Percentiles rank a stretch among this genome's conserved stretches.
These are phyloP conservation scores for Acronicta alni DNA, from an alignment of 2,888 invertebrate genomes.

Conservation along the genomic window DNA sequence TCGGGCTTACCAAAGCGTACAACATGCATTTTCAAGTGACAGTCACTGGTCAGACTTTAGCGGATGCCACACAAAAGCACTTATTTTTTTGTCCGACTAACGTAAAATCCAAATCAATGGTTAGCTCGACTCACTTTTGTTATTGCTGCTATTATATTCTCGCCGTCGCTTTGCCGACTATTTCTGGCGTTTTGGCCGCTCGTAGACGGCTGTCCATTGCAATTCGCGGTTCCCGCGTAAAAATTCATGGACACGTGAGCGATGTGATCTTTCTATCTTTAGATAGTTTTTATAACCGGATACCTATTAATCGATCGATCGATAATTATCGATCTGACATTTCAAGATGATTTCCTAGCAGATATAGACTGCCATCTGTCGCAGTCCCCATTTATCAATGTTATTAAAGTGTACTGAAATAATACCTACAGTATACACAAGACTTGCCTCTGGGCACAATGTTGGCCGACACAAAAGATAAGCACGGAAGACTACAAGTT, in stretches of 20 bases:
- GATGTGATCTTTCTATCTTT: slow-evolving; percentile 54
- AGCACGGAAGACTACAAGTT: slow-evolving; percentile 67
- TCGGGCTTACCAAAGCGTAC: slow-evolving; percentile 69
- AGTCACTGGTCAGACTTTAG: slow-evolving; percentile 78
- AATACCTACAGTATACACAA: slow-evolving; percentile 30
- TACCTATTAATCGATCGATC: too few relatives aligned
- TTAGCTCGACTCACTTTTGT: slow-evolving; percentile 85
- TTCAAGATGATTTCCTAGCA: slow-evolving; percentile 43
- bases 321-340: slow-evolving; percentile 13
- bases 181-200: slow-evolving; percentile 71
- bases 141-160: slow-evolving; percentile 83
- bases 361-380: slow-evolving; percentile 41
- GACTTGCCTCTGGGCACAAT: slow-evolving; percentile 58
- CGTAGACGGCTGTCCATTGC: slow-evolving; percentile 60
- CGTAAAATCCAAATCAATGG: slow-evolving; percentile 87
- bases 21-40: slow-evolving; percentile 73
- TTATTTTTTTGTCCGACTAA: slow-evolving; percentile 79
- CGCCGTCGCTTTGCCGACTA: slow-evolving; percentile 67
- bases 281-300: slow-evolving; percentile 18
- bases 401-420: slow-evolving; percentile 30
- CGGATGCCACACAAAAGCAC: slow-evolving; percentile 80
- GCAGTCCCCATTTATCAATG: slow-evolving; percentile 43
- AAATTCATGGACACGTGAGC: slow-evolving; percentile 71
- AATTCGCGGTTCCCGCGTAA: slow-evolving; percentile 67
- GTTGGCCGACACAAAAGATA: slow-evolving; percentile 67